Evolutionary conservation across 2,113 vertebrate species (phyloP).

Genomic region (Dicerorhinus sumatrensis): DNA sequence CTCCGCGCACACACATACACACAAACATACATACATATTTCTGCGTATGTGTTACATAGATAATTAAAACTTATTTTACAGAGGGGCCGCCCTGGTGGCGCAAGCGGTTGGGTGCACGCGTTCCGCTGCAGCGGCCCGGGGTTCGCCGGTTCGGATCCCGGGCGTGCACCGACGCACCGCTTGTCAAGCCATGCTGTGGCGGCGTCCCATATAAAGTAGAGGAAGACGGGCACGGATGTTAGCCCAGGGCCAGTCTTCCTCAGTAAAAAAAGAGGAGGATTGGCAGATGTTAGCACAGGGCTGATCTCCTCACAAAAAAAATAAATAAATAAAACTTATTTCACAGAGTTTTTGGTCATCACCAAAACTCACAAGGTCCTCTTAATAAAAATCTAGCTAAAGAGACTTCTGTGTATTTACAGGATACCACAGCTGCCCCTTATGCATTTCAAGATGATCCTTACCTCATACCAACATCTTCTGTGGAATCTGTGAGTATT

Average conservation of each 20-base stretch:
- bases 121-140: no score
- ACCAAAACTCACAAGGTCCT: not conserved
- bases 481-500: constrained; percentile 89
- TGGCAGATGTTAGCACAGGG: no score
- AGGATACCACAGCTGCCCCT: constrained; percentile 93
- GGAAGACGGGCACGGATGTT: no score
- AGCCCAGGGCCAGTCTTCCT: no score
- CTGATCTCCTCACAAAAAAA: no score
- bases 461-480: constrained; percentile 91
- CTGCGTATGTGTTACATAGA: not conserved
- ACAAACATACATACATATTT: not conserved
- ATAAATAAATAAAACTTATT: not conserved
- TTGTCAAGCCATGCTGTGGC: no score
- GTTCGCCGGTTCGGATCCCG: no score
- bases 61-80: not conserved
- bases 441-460: constrained; percentile 96
- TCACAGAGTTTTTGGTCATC: not conserved
- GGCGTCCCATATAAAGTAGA: no score
- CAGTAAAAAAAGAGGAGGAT: no score
- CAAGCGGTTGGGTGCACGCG: no score
- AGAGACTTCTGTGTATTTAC: constrained; percentile 51
- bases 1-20: fast-evolving
- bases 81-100: no score
- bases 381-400: not conserved
- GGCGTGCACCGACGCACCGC: no score